Conservation (phyloP, 2,888 invertebrate genomes). For the Chelonus formosanus region DNA sequence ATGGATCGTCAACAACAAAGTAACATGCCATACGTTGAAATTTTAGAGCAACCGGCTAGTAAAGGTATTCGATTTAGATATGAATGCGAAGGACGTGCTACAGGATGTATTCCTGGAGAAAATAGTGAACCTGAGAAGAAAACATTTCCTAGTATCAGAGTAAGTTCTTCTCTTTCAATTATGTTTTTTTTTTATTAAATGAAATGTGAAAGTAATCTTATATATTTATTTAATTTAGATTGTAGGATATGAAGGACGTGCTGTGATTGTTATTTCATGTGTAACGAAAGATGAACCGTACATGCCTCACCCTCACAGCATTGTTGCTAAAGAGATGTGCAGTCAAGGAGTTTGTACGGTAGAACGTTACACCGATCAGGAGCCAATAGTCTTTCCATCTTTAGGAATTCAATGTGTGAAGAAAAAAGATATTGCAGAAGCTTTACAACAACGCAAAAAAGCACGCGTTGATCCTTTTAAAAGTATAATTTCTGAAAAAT, state of each 20-base stretch:
- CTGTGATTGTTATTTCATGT: slow-evolving; percentile 71
- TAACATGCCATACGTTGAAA: slow-evolving; percentile 73
- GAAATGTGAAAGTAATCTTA: too few species aligned
- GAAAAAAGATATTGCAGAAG: slow-evolving; percentile 70
- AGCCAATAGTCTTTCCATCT: slow-evolving; percentile 67
- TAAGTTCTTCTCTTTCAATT: slow-evolving; percentile 59
- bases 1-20: background rate
- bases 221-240: slow-evolving; percentile 56
- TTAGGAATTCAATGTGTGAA: slow-evolving; percentile 74
- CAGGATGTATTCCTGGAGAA: slow-evolving; percentile 93
- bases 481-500: slow-evolving; percentile 63
- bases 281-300: slow-evolving; percentile 71
- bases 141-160: slow-evolving; percentile 91
- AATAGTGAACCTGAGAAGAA: slow-evolving; percentile 89
- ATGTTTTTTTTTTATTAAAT: background rate
- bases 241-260: slow-evolving; percentile 67
- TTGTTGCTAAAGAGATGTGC: slow-evolving; percentile 71
- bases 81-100: slow-evolving; percentile 95
- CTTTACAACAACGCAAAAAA: slow-evolving; percentile 67
- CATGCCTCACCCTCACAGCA: slow-evolving; percentile 70
- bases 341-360: slow-evolving; percentile 71
- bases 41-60: slow-evolving; percentile 90
- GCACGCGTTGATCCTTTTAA: slow-evolving; percentile 71
- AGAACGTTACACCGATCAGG: slow-evolving; percentile 60
- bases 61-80: slow-evolving; percentile 91